Conservation (phyloP, 2,797 vertebrate genomes). For the Phrynocephalus forsythii region DNA sequence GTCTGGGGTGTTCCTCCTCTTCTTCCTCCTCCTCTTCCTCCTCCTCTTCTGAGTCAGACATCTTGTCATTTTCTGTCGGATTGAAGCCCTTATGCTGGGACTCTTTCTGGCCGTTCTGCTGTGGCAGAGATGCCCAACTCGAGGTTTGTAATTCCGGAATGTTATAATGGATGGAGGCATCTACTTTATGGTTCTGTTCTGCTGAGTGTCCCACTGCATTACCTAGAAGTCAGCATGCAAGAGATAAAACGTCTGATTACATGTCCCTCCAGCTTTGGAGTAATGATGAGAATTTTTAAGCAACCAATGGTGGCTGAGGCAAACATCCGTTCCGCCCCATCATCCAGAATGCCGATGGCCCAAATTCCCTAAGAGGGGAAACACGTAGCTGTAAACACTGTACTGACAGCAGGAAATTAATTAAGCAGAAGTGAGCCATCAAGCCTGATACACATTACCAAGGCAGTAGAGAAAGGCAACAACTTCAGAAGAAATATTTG, state of each 20-base stretch:
- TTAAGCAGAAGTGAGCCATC: not conserved
- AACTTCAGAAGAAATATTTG: not conserved
- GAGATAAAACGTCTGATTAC: not conserved
- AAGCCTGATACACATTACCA: not conserved
- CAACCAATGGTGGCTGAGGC: not conserved
- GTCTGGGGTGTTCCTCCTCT: constrained; percentile 80
- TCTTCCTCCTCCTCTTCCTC: constrained; percentile 82
- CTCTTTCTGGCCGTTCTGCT: constrained; percentile 81
- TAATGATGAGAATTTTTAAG: not conserved
- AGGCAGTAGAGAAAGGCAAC: not conserved
- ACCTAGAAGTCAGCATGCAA: constrained; percentile 70
- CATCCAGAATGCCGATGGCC: not conserved
- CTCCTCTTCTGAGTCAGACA: constrained; percentile 83
- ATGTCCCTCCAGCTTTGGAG: not conserved
- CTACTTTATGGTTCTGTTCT: constrained; percentile 90
- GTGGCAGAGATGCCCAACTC: constrained; percentile 69
- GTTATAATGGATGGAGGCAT: constrained; percentile 96
- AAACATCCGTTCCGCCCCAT: not conserved
- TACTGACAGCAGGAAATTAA: not conserved
- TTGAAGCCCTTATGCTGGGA: constrained; percentile 69
- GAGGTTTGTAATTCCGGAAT: constrained; percentile 93
- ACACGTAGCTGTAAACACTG: not conserved
- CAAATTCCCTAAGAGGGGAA: not conserved
- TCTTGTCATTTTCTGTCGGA: constrained; percentile 74
- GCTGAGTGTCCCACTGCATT: constrained; percentile 78